phyloP scores from a whole-genome alignment of 2,888 invertebrate genomes.

The Eilema griseolum region DNA sequence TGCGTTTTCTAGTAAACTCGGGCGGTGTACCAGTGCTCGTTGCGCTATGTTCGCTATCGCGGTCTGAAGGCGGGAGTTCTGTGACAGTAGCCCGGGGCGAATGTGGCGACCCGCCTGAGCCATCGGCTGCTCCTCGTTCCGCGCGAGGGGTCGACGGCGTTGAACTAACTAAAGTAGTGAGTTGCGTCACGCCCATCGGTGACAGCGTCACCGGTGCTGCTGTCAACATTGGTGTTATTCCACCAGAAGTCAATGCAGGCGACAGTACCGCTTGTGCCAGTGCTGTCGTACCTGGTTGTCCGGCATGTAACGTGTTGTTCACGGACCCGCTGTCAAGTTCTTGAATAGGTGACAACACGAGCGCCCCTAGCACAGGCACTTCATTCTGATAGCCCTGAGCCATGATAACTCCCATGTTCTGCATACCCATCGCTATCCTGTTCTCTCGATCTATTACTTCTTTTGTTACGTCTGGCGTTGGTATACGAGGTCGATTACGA shows the following conservation, averaged over 20 bases:
- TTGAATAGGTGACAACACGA: slow-evolving; percentile 93
- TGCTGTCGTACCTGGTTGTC: slow-evolving; percentile 91
- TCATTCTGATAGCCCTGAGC: slow-evolving; percentile 89
- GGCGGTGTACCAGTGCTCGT: slow-evolving; percentile 63
- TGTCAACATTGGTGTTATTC: slow-evolving; percentile 76
- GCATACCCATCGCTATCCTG: slow-evolving; percentile 86
- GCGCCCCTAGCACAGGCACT: slow-evolving; percentile 91
- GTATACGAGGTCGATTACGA: slow-evolving; percentile 94
- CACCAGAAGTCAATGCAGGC: slow-evolving; percentile 73
- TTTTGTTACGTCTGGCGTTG: slow-evolving; percentile 95
- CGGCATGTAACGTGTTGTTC: slow-evolving; percentile 91
- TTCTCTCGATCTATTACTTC: slow-evolving; percentile 92
- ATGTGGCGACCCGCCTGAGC: slow-evolving; percentile 53
- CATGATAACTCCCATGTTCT: slow-evolving; percentile 90
- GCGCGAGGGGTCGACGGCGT: slow-evolving; percentile 80
- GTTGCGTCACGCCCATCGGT: slow-evolving; percentile 88
- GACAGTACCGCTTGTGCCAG: slow-evolving; percentile 93
- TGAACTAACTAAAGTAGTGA: slow-evolving; percentile 84
- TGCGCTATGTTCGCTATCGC: slow-evolving; percentile 71
- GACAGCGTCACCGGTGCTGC: slow-evolving; percentile 84
- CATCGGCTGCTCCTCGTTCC: slow-evolving; percentile 63
- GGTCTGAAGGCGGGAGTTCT: slow-evolving; percentile 65
- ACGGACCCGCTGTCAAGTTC: slow-evolving; percentile 93
- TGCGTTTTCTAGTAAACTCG: slow-evolving; percentile 68
- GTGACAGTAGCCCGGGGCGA: slow-evolving; percentile 64